Evolutionary conservation across 2,113 vertebrate genomes (phyloP), one percentile per base, ranked within the genome.

Genomic region (Cervus canadensis): DNA sequence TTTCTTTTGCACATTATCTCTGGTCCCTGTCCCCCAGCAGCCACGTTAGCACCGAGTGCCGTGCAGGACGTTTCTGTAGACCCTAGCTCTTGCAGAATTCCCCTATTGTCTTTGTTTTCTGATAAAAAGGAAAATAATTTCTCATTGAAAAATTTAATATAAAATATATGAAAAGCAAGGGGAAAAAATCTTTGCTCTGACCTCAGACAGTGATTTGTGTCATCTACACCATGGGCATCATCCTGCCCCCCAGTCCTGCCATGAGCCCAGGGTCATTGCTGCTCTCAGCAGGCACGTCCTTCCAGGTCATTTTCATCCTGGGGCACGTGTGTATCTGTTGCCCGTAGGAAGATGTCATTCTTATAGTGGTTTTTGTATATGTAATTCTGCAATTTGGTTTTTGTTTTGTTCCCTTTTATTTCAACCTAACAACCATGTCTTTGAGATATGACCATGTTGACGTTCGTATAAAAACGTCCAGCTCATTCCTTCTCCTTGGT

Each of bases 311-410:
- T 45, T 54, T 33, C 7, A 1, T 36, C 8, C 59, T 2, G 3
- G 14, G n/a, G 28, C 15, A 3, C 0, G 0, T 9, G 3, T 10
- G 7, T 16, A 1, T 28, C 8, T 43, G 57, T 78, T 8, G 3
- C 36, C 30, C 30, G 2, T 12, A 52, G 33, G 23, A 54, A 21
- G 19, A 2, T 8, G 12, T 1, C 30, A 56, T 36, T 4, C 26
- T 30, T 56, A 14, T 26, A 16, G 13, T 12, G 40, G 13, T 48
- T 33, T 62, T 33, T 8, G 0, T 52, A 0, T 43, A 1, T 30
- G 50, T 76, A n/a, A 23, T 33, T 92, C 87, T 43, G 50, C 30
- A 62, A 6, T 76, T 74, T 85, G 11, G 50, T 59, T 23, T 71
- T 23, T 8, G 1, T 81, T 67, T 64, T 11, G 10, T 64, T 60